phyloP scores from a whole-genome alignment of 1,140 invertebrate species.

The Calephelis virginiensis region DNA sequence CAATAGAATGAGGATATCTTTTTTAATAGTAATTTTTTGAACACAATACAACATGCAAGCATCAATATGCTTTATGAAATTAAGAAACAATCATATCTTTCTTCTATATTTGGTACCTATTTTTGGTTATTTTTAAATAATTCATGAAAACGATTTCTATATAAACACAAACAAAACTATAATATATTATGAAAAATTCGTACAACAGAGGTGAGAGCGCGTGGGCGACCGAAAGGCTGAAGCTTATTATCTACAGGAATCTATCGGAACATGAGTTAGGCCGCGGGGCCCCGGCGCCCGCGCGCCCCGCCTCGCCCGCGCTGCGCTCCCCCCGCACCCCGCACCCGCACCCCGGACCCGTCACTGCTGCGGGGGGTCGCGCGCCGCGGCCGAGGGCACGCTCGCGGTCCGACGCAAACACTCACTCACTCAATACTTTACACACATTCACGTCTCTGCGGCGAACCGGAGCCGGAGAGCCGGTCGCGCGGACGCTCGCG shows the following conservation, averaged over 20 bases:
- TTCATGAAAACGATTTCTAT: conserved; percentile 70
- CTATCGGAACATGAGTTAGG: conserved; percentile 40
- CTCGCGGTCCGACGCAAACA: conserved; percentile 32
- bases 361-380: conserved; percentile 33
- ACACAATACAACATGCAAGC: conserved; percentile 79
- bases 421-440: conserved; percentile 24
- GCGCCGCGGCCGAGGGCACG: conserved; percentile 34
- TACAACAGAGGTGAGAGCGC: conserved; percentile 59
- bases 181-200: conserved; percentile 76
- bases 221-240: conserved; percentile 43
- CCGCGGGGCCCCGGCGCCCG: conserved; percentile 27
- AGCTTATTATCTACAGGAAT: conserved; percentile 49
- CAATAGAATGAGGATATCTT: conserved; percentile 60
- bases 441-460: conserved; percentile 29
- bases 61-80: conserved; percentile 77
- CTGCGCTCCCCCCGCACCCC: conserved; percentile 28
- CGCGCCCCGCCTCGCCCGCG: conserved; percentile 28
- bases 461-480: conserved; percentile 27
- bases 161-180: conserved; percentile 75
- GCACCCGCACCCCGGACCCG: conserved; percentile 30
- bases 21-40: conserved; percentile 76
- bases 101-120: conserved; percentile 77
- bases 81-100: conserved; percentile 74
- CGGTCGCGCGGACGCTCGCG: conserved; percentile 28
- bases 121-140: conserved; percentile 76